These are phyloP conservation scores for Corythornis madagascariensis DNA, from an alignment of 2,113 vertebrate species.

Conservation along the genomic window DNA sequence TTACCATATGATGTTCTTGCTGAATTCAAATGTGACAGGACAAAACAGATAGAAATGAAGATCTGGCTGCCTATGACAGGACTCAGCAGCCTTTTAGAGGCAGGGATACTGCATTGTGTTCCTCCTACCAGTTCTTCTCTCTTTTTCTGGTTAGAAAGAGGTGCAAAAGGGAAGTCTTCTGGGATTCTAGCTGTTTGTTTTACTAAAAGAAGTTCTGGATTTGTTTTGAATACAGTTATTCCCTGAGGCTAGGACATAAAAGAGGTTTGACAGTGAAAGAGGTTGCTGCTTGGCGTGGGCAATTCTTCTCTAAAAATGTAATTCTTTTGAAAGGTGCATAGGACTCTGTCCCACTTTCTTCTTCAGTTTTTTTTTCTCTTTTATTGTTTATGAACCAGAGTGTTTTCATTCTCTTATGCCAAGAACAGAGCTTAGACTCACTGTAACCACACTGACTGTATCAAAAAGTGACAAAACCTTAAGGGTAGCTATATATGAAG, in stretches of 20 bases:
- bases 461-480: not conserved
- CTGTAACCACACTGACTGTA: not conserved
- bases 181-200: not conserved
- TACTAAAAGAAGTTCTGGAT: not conserved
- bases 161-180: not conserved
- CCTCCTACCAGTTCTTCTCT: not conserved
- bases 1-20: conserved; percentile 8
- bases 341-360: not conserved
- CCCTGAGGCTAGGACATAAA: not conserved
- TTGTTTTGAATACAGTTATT: not conserved
- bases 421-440: not conserved
- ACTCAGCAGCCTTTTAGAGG: not conserved
- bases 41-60: not conserved
- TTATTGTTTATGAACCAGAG: not conserved
- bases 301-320: not conserved
- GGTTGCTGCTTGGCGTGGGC: not conserved
- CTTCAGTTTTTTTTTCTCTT: not conserved
- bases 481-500: not conserved
- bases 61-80: conserved; percentile 8
- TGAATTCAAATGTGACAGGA: conserved; percentile 28
- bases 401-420: not conserved
- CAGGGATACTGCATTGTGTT: not conserved
- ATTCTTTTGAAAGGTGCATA: not conserved
- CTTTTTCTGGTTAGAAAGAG: not conserved
- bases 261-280: not conserved